phyloP scores from a whole-genome alignment of 2,888 invertebrate genomes.

The Pegoplata infirma region DNA sequence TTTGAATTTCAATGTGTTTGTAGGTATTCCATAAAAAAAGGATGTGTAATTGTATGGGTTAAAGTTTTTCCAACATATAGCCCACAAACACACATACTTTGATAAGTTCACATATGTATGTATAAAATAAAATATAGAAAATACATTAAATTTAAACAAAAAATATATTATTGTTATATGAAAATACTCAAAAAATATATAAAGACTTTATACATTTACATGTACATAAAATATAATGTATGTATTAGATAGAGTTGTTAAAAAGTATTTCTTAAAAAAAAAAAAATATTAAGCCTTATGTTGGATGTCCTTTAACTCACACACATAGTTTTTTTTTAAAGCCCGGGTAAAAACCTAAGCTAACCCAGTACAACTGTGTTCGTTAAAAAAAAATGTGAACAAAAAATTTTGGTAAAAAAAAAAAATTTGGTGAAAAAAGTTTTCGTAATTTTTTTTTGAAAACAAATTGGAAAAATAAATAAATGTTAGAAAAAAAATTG shows the following conservation, averaged over 20 bases:
- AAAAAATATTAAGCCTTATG: slow-evolving; percentile 24
- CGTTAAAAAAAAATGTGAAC: too few species aligned
- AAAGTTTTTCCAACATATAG: background rate
- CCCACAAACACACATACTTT: background rate
- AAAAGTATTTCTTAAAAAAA: too few species aligned
- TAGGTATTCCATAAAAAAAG: background rate
- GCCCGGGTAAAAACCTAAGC: too few species aligned
- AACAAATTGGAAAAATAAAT: too few species aligned
- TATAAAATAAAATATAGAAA: slow-evolving; percentile 68
- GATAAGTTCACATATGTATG: slow-evolving; percentile 26
- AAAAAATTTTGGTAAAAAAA: too few species aligned
- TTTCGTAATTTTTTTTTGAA: too few species aligned
- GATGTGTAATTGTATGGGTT: slow-evolving; percentile 29
- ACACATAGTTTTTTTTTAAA: slow-evolving; percentile 11
- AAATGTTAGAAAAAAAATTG: too few species aligned
- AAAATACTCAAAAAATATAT: slow-evolving; percentile 24
- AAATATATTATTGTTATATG: slow-evolving; percentile 63
- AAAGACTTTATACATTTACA: background rate
- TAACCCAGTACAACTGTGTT: too few species aligned
- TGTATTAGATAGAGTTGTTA: slow-evolving; percentile 25
- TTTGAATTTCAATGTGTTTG: slow-evolving; percentile 63
- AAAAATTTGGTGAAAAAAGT: too few species aligned
- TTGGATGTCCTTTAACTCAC: slow-evolving; percentile 45
- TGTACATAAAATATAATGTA: too few species aligned
- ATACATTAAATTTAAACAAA: slow-evolving; percentile 74